phyloP scores from a whole-genome alignment of 2,797 vertebrate species.

The Sebastolobus alascanus region DNA sequence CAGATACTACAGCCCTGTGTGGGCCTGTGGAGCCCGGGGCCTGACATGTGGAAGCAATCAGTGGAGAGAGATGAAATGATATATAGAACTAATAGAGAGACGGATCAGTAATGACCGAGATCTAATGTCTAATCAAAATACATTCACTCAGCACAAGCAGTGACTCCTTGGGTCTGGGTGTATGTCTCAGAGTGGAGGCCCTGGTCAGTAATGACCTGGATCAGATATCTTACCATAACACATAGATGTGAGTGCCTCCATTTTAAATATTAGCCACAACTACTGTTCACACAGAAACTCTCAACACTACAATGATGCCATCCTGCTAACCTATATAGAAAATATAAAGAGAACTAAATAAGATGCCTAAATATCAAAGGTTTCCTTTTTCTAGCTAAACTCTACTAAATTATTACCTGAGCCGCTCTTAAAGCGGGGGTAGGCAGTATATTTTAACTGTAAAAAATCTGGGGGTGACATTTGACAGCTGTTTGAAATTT shows the following conservation, averaged over 20 bases:
- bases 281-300: conserved; percentile 51
- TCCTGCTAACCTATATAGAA: background rate
- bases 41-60: conserved; percentile 75
- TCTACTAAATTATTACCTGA: background rate
- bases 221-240: conserved; percentile 57
- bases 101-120: conserved; percentile 61
- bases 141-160: conserved; percentile 50
- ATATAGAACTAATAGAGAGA: conserved; percentile 63
- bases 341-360: conserved; percentile 1
- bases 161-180: conserved; percentile 45
- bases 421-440: background rate
- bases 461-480: no score
- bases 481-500: no score
- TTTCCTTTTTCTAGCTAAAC: background rate
- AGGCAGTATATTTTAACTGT: no score
- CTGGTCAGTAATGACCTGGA: conserved; percentile 46
- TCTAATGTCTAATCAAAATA: conserved; percentile 77
- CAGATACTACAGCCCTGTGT: conserved; percentile 53
- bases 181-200: conserved; percentile 30
- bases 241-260: conserved; percentile 17
- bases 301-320: background rate
- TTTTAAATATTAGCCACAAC: conserved; percentile 45
- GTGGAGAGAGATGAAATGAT: conserved; percentile 67
- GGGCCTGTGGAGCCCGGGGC: conserved; percentile 35
- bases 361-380: background rate